Percentiles rank a stretch among this genome's conserved stretches.
phyloP scores from a whole-genome alignment of 92 coral and sea anemone genomes.

The Phymanthus crucifer region DNA sequence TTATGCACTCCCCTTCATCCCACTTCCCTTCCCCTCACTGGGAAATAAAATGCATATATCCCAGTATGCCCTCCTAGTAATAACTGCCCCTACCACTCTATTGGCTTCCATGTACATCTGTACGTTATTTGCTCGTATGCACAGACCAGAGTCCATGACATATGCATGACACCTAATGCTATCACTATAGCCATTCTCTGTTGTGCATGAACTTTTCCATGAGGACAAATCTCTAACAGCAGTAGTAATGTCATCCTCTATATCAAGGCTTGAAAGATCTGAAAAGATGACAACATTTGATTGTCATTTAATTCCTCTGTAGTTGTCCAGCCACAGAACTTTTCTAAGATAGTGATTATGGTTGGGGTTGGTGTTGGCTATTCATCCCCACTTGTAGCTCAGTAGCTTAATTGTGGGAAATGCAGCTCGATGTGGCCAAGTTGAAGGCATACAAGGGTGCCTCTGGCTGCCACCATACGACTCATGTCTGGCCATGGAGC shows the following conservation, averaged over 20 bases:
- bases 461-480: too few species aligned
- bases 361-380: too few species aligned
- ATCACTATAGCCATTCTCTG: constrained; percentile 58
- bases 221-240: constrained; percentile 74
- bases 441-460: too few species aligned
- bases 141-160: constrained; percentile 75
- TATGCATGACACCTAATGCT: constrained; percentile 80
- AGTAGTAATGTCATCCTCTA: constrained; percentile 71
- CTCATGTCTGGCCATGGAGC: too few species aligned
- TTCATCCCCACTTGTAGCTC: too few species aligned
- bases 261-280: constrained; percentile 80
- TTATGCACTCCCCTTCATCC: too few species aligned
- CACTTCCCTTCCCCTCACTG: too few species aligned
- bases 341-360: too few species aligned
- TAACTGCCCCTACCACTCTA: constrained; percentile 64
- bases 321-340: too few species aligned
- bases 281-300: neutral
- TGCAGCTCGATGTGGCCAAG: too few species aligned
- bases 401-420: too few species aligned
- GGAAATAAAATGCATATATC: too few species aligned
- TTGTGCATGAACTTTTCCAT: constrained; percentile 67
- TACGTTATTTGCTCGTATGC: constrained; percentile 81
- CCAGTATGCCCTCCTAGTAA: neutral
- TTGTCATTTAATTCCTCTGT: neutral
- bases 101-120: constrained; percentile 93